Percentiles rank a stretch among this genome's conserved stretches.
Conservation (phyloP, 2,888 invertebrate species). For the Lasioglossum morio region DNA sequence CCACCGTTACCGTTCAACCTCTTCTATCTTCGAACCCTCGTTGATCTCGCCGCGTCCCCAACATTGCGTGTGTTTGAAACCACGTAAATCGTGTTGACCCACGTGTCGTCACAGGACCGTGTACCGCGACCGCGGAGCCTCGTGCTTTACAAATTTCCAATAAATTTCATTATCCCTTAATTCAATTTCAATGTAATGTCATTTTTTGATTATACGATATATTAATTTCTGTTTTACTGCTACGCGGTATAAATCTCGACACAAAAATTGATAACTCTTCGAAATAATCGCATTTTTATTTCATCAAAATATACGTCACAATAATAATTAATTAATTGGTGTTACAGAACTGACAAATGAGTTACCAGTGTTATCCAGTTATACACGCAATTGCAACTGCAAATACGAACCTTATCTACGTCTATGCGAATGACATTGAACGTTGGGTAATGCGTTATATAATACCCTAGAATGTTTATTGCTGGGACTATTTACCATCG, state of each 20-base stretch:
- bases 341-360: not conserved
- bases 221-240: not conserved
- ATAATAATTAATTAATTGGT: not conserved
- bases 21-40: conserved; percentile 48
- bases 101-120: conserved; percentile 59
- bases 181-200: not conserved
- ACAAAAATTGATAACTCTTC: not conserved
- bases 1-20: conserved; percentile 38
- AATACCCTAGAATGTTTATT: conserved; percentile 1
- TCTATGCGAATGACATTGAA: not conserved
- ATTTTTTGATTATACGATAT: not conserved
- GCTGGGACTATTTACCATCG: not conserved
- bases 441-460: conserved; percentile 20
- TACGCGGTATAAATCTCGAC: not conserved
- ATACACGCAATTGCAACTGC: not conserved
- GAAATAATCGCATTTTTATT: not conserved
- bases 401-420: conserved; percentile 34
- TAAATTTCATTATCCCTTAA: not conserved
- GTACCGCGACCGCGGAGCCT: not conserved
- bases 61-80: conserved; percentile 46
- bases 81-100: conserved; percentile 51
- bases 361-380: not conserved
- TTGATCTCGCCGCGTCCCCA: conserved; percentile 42
- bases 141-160: not conserved
- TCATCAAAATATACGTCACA: not conserved